phyloP scores from a whole-genome alignment of 2,797 vertebrate genomes.

The Microcaecilia unicolor region DNA sequence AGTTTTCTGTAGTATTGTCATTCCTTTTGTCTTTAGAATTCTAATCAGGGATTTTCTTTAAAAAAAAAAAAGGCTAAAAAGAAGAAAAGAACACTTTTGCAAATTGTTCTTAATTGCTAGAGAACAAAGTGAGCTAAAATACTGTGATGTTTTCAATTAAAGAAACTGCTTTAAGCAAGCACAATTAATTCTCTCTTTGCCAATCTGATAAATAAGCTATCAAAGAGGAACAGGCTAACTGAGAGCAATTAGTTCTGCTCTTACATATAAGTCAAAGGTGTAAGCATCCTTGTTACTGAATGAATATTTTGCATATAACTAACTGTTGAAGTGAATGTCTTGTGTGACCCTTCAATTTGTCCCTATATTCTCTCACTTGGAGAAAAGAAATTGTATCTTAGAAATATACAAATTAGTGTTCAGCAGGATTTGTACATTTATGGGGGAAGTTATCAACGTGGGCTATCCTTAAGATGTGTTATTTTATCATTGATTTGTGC shows the following conservation, averaged over 20 bases:
- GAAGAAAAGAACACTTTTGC: constrained; percentile 57
- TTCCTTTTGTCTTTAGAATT: constrained; percentile 76
- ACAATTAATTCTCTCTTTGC: constrained; percentile 83
- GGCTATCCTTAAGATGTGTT: too few relatives aligned
- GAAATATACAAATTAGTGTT: too few relatives aligned
- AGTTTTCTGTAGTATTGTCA: constrained; percentile 66
- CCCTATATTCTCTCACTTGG: too few relatives aligned
- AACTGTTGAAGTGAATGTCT: too few relatives aligned
- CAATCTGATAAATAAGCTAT: constrained; percentile 78
- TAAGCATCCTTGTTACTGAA: constrained; percentile 42
- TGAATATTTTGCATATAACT: constrained; percentile 50
- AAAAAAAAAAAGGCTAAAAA: constrained; percentile 60
- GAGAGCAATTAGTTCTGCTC: constrained; percentile 63
- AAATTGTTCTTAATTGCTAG: constrained; percentile 89
- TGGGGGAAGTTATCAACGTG: too few relatives aligned
- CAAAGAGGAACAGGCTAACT: constrained; percentile 68
- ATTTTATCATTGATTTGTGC: too few relatives aligned
- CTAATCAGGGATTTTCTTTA: constrained; percentile 84
- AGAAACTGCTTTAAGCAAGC: constrained; percentile 65
- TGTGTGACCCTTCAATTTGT: too few relatives aligned
- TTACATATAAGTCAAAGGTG: constrained; percentile 49
- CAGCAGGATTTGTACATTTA: too few relatives aligned
- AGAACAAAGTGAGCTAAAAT: constrained; percentile 62
- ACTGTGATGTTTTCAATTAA: constrained; percentile 66
- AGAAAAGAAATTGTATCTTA: too few relatives aligned